A percentile compares a stretch with the other conserved stretches of the same genome.
These are phyloP conservation scores for Pristiophorus japonicus DNA, from an alignment of 2,113 vertebrate genomes.

Conservation along the genomic window DNA sequence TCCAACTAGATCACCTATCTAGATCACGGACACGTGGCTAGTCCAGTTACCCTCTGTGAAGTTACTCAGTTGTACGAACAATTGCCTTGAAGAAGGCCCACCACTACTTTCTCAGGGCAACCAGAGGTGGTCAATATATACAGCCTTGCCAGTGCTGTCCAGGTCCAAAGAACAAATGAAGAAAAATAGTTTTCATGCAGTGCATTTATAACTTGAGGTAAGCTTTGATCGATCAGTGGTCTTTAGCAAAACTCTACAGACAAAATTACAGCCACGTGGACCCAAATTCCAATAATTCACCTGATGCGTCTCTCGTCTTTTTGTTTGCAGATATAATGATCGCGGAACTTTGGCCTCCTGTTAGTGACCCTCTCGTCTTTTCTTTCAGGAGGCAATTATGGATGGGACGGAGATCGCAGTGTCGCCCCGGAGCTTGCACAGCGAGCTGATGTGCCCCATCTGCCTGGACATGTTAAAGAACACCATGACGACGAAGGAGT, in stretches of 20 bases:
- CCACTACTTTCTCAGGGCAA: background rate
- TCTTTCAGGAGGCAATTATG: constrained; percentile 71
- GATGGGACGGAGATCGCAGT: constrained; percentile 80
- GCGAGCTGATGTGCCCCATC: constrained; percentile 86
- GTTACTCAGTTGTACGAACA: background rate
- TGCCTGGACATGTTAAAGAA: constrained; percentile 89
- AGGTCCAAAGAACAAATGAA: background rate
- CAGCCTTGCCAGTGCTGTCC: background rate
- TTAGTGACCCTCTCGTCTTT: background rate
- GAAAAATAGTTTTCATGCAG: too few relatives aligned
- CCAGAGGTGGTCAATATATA: background rate
- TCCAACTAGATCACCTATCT: background rate
- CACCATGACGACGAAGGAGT: constrained; percentile 90
- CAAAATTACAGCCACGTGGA: background rate
- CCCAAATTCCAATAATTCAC: background rate
- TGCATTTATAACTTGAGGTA: background rate
- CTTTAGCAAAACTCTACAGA: background rate
- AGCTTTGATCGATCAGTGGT: background rate
- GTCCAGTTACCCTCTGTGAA: background rate
- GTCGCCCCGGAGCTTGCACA: constrained; percentile 78
- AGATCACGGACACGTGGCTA: background rate
- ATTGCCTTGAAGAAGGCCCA: background rate
- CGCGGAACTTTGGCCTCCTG: background rate
- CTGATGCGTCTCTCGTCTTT: background rate
- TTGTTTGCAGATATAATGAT: background rate